Conservation (phyloP, 2,113 vertebrate genomes). For the Trogon melanurus region DNA sequence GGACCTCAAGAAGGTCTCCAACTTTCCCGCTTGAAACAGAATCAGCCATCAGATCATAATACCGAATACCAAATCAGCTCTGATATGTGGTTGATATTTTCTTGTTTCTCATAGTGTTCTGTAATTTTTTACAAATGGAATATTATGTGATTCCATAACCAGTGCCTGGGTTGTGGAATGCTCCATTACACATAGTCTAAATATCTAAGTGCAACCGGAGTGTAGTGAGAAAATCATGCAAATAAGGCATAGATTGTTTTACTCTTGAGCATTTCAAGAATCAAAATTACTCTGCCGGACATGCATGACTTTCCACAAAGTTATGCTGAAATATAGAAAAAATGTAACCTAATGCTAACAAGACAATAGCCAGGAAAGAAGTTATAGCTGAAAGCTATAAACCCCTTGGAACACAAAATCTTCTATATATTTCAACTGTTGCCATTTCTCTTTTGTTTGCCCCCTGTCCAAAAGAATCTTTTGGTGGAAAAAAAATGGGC, state of each 20-base stretch:
- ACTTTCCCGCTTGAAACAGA: neutral
- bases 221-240: neutral
- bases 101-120: neutral
- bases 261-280: neutral
- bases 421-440: neutral
- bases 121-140: neutral
- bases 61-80: constrained; percentile 28
- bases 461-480: neutral
- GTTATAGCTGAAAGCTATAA: neutral
- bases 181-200: neutral
- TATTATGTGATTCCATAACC: neutral
- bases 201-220: neutral
- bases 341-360: neutral
- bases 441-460: neutral
- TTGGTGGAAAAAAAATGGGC: neutral
- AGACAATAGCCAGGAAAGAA: neutral
- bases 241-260: neutral
- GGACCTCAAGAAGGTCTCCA: neutral
- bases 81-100: constrained; percentile 19
- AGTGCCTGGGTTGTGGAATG: neutral
- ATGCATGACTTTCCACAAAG: neutral
- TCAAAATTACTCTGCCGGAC: neutral
- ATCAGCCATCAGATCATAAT: neutral
- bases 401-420: neutral
- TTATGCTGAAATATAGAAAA: neutral